Base-by-base conservation (phyloP, 2,113 vertebrate genomes). In the Sinocyclocheilus anshuiensis region DNA sequence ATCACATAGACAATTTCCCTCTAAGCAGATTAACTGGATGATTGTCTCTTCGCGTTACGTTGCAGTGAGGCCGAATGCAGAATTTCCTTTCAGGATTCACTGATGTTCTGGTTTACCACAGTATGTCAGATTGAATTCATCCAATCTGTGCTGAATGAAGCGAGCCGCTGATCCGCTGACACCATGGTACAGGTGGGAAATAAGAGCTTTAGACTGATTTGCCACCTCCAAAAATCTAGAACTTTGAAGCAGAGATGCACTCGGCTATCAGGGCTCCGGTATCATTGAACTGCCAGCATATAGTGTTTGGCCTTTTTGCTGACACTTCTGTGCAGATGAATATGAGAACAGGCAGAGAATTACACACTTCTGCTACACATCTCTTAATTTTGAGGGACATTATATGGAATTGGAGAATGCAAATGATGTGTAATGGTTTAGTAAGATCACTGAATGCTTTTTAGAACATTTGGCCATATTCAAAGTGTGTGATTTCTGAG, bases 41-140 rank as follows among this genome's bases (percentile, higher is more conserved):
- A 82, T 69, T 48, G 36, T 67, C 45, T 69, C 6, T 72, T 42
- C 7, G 20, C 4, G 6, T 83, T 39, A 24, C 18, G 16, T 48
- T 24, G 42, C 59, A 67, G 36, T 81, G 45, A 72, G 65, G 48
- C 48, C 65, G 45, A 72, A 72, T 83, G 69, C 67, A 74, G 50
- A 33, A 55, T 57, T 74, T 74, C 29, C 69, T 83, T 74, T 26
- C 81, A 55, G 50, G 48, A 71, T 74, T 83, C 20, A 59, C 50
- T 72, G 67, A 74, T 83, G 81, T 74, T 74, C 81, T 74, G 81
- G 81, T 83, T 74, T 83, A 83, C 81, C 69, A 74, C 81, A 74
- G 81, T 83, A 72, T 74, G 81, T 83, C 81, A 83, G 67, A 74
- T 57, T 83, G 67, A 74, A 74, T 83, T 83, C 67, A 74, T 83